These are phyloP conservation scores for Chrysolina haemoptera DNA, from an alignment of 2,888 invertebrate species.

Conservation along the genomic window DNA sequence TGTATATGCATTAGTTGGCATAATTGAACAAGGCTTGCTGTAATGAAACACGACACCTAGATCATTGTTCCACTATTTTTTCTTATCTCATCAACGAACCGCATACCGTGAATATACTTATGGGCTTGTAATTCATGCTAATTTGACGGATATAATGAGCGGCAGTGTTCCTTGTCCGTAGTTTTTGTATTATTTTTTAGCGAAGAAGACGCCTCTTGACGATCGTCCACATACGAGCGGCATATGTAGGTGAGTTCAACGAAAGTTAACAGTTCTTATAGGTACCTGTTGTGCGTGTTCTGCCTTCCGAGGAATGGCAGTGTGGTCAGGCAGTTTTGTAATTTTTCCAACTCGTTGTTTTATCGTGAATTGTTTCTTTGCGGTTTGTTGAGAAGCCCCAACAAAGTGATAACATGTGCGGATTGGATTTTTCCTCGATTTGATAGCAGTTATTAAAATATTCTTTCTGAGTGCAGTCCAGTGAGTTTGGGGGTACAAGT, in stretches of 20 bases:
- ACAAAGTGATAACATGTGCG: not conserved
- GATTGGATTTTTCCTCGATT: not conserved
- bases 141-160: constrained; percentile 22
- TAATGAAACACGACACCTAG: constrained; percentile 34
- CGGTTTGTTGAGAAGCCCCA: not conserved
- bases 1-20: not conserved
- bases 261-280: constrained; percentile 29
- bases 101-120: constrained; percentile 37
- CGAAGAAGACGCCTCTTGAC: not conserved
- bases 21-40: constrained; percentile 5
- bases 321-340: not conserved
- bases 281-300: not conserved
- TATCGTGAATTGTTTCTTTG: constrained; percentile 1
- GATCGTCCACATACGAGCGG: constrained; percentile 2
- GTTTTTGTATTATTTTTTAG: constrained; percentile 19
- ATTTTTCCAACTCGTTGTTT: not conserved
- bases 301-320: not conserved
- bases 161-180: constrained; percentile 1
- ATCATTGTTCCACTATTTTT: constrained; percentile 29
- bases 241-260: constrained; percentile 25
- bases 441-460: not conserved
- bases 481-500: not conserved
- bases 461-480: not conserved
- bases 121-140: constrained; percentile 25
- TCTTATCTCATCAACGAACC: constrained; percentile 37